phyloP scores from a whole-genome alignment of 2,113 vertebrate genomes.

The Callocephalon fimbriatum region DNA sequence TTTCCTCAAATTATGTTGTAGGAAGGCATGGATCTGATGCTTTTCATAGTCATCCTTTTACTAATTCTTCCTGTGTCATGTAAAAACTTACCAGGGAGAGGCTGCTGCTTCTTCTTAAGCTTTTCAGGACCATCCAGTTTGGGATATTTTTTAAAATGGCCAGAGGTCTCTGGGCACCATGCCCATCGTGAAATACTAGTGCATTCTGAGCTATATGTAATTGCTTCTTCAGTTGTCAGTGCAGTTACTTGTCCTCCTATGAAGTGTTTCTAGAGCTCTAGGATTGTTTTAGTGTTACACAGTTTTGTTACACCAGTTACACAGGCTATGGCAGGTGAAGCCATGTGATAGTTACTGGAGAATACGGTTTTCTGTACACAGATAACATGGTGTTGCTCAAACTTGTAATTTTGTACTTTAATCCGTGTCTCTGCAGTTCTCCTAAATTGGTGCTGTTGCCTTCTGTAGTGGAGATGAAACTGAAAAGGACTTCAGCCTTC shows the following conservation, averaged over 20 bases:
- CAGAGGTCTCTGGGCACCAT: neutral
- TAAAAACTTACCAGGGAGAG: neutral
- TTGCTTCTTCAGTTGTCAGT: neutral
- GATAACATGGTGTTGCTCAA: neutral
- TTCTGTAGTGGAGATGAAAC: neutral
- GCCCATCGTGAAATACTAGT: neutral
- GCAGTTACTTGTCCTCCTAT: neutral
- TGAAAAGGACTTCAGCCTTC: neutral
- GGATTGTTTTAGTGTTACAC: neutral
- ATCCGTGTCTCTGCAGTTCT: accelerated
- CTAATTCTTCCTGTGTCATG: neutral
- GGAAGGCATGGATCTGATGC: neutral
- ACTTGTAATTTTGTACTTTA: accelerated
- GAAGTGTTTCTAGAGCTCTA: neutral
- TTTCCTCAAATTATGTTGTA: neutral
- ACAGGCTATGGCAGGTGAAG: neutral
- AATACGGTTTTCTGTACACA: neutral
- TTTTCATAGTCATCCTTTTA: neutral
- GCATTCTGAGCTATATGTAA: neutral
- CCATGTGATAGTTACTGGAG: neutral
- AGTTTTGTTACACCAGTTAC: neutral
- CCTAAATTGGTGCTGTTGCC: neutral
- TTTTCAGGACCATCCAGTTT: neutral
- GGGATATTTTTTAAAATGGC: neutral
- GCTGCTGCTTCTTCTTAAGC: neutral